A percentile compares a stretch with the other conserved stretches of the same genome.
These are phyloP conservation scores for Melanerpes aurifrons DNA, from an alignment of 2,113 vertebrate genomes.

Conservation along the genomic window DNA sequence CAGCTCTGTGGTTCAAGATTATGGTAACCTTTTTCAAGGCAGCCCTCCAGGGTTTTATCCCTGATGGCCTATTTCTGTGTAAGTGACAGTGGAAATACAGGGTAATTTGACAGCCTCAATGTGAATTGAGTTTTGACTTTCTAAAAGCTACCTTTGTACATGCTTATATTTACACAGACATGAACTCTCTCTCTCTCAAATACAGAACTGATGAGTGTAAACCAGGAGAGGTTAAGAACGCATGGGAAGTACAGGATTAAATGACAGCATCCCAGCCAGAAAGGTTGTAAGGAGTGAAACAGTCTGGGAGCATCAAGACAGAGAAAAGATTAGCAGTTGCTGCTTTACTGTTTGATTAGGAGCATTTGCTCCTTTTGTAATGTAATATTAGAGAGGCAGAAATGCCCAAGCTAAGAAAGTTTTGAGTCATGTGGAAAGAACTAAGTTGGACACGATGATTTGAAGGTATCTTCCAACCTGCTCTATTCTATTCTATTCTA, in stretches of 20 bases:
- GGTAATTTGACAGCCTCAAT: neutral
- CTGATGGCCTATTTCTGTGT: neutral
- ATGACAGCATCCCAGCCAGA: neutral
- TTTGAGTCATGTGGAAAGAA: neutral
- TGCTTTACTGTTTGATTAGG: neutral
- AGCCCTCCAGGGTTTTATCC: neutral
- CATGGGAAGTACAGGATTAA: neutral
- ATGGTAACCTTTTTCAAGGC: neutral
- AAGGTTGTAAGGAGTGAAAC: neutral
- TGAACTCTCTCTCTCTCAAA: neutral
- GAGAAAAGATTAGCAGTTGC: neutral
- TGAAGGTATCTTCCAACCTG: too few species aligned
- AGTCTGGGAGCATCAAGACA: neutral
- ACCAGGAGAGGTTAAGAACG: neutral
- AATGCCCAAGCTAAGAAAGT: neutral
- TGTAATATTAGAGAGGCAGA: neutral
- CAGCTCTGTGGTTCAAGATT: neutral
- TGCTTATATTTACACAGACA: neutral
- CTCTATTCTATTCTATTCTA: too few species aligned
- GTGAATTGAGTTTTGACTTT: neutral
- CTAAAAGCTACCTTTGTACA: neutral
- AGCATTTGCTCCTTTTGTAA: neutral
- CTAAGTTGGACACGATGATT: neutral
- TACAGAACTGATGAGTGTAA: neutral
- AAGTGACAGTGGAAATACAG: neutral